phyloP scores from a whole-genome alignment of 2,888 invertebrate genomes.

The Margaritifera margaritifera region DNA sequence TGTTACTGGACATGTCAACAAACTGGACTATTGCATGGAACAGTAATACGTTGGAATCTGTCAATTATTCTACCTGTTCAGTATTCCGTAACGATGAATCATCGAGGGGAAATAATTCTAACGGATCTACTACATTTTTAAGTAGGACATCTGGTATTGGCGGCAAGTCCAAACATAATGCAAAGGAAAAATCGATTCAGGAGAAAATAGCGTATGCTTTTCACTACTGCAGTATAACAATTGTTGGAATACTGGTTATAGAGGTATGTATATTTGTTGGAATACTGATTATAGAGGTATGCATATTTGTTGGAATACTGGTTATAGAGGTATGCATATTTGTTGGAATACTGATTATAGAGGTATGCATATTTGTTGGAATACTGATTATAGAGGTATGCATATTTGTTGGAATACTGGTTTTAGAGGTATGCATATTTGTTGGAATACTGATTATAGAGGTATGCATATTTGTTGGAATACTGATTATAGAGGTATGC shows the following conservation, averaged over 20 bases:
- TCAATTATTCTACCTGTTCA: no score
- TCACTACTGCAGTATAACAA: conserved; percentile 60
- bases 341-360: no score
- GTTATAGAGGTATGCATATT: background rate
- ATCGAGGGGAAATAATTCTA: no score
- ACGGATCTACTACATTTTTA: no score
- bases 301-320: background rate
- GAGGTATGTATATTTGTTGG: conserved; percentile 47
- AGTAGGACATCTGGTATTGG: background rate
- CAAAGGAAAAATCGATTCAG: conserved; percentile 39
- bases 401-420: conserved; percentile 51
- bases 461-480: conserved; percentile 56
- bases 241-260: conserved; percentile 53
- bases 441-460: conserved; percentile 55
- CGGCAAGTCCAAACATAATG: conserved; percentile 3
- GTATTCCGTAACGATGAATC: no score
- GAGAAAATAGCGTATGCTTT: conserved; percentile 62
- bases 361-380: conserved; percentile 50
- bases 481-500: conserved; percentile 60
- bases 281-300: background rate
- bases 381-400: conserved; percentile 59
- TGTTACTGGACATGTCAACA: conserved; percentile 34
- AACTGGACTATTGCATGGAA: conserved; percentile 18
- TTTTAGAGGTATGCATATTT: conserved; percentile 58
- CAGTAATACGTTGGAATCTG: no score